Evolutionary conservation across 1,140 invertebrate species (phyloP), one percentile per base, ranked within the genome.

Genomic region (Medauroidea extradentata): DNA sequence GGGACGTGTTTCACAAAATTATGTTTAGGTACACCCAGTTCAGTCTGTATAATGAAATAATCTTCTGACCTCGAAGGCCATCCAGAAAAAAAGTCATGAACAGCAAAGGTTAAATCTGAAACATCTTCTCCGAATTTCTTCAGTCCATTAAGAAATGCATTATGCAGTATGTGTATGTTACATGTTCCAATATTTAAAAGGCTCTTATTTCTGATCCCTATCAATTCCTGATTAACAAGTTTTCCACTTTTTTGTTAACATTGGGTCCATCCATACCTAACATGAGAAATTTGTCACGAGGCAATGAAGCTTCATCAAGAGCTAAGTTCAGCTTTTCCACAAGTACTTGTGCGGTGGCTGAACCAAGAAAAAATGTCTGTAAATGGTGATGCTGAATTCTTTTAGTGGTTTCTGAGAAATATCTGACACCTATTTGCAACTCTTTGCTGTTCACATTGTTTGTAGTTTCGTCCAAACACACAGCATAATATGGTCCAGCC

Each of bases 191-290:
- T 53, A 18, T 59, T 39, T 43, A 59, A 4, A 19, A 59, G 25
- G 9, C 24, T 18, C 13, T 53, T 43, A 2, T 51, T 11, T 1
- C 21, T 49, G 13, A 53, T 0, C 27, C 18, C n/a, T 23, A 53
- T 51, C 7, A 53, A 21, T 8, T 41, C 49, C 18, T 59, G 25
- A 59, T 59, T 59, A 5, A 59, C 13, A 18, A 59, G 53, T 18
- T 42, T 54, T 58, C 57, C 11, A 68, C 57, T 19, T 59, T 67
- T 53, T 68, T 67, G 38, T 67, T 68, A 0, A 67, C 62, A 56
- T 67, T 64, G 19, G 65, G 67, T 41, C 63, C 61, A 68, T 68
- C 65, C 44, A 25, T 50, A 8, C 60, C 63, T 24, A 69, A 51
- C 58, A 59, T 63, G 16, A 65, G 16, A 21, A 67, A 39, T n/a